These are phyloP conservation scores for Chelon auratus DNA, from an alignment of 2,797 vertebrate species.

Conservation along the genomic window DNA sequence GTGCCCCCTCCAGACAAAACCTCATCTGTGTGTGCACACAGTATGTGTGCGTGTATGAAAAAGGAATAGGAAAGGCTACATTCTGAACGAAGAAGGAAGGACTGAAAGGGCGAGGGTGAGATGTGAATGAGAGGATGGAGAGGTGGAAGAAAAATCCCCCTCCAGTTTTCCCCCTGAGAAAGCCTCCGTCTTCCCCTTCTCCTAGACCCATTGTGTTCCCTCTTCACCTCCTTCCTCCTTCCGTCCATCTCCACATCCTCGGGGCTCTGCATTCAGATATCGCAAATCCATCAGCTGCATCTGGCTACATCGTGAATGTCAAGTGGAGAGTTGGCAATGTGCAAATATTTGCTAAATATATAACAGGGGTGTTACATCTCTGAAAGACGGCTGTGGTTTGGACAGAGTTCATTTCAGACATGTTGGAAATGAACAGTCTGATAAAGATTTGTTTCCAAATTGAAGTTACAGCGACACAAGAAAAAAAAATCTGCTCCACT, in stretches of 20 bases:
- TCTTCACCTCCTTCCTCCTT: conserved; percentile 76
- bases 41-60: conserved; percentile 20
- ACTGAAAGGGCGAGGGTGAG: conserved; percentile 27
- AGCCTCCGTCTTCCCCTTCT: conserved; percentile 65
- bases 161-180: conserved; percentile 52
- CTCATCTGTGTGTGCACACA: conserved; percentile 31
- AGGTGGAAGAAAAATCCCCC: conserved; percentile 50
- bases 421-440: conserved; percentile 32
- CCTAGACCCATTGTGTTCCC: conserved; percentile 75
- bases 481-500: conserved; percentile 11
- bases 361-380: conserved; percentile 47
- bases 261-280: conserved; percentile 54
- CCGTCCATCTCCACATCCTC: conserved; percentile 76
- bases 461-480: conserved; percentile 23
- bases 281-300: conserved; percentile 78
- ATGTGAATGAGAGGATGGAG: conserved; percentile 62
- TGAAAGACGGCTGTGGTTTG: conserved; percentile 36
- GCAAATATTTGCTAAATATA: conserved; percentile 63
- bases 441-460: conserved; percentile 44
- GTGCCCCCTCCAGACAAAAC: conserved; percentile 67
- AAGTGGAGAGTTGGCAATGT: conserved; percentile 42
- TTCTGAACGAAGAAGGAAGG: conserved; percentile 34
- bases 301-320: conserved; percentile 58
- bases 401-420: conserved; percentile 20
- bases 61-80: conserved; percentile 33